These are phyloP conservation scores for Psettodes erumei DNA, from an alignment of 2,113 vertebrate genomes.

Conservation along the genomic window DNA sequence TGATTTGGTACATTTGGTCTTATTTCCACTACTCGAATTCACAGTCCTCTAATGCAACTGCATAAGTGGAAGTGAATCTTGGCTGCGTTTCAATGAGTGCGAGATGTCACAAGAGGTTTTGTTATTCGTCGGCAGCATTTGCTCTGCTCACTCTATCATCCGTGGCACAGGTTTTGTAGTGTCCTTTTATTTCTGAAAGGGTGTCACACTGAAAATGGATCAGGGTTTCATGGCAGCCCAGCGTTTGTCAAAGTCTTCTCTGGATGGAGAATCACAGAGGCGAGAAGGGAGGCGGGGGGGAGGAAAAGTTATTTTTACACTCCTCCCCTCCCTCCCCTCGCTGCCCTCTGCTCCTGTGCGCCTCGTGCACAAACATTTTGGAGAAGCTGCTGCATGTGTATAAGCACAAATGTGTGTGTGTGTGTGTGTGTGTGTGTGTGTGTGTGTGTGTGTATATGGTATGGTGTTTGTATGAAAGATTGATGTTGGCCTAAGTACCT, in stretches of 20 bases:
- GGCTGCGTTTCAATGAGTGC: slow-evolving; percentile 9
- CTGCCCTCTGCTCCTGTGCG: slow-evolving; percentile 38
- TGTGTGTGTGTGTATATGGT: slow-evolving; percentile 25
- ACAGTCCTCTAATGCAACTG: slow-evolving; percentile 14
- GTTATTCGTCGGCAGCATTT: slow-evolving; percentile 14
- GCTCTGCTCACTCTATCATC: slow-evolving; percentile 10
- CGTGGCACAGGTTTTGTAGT: slow-evolving; percentile 10
- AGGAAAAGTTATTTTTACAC: slow-evolving; percentile 72
- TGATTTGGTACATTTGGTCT: slow-evolving; percentile 21
- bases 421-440: slow-evolving; percentile 18
- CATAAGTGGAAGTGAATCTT: background rate
- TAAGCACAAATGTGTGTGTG: slow-evolving; percentile 38
- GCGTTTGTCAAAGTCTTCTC: slow-evolving; percentile 53
- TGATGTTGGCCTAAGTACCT: slow-evolving; percentile 78
- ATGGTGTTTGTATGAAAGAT: slow-evolving; percentile 73
- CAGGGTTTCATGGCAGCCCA: slow-evolving; percentile 26
- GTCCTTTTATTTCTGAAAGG: slow-evolving; percentile 28
- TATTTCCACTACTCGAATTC: slow-evolving; percentile 3
- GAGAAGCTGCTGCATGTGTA: slow-evolving; percentile 45
- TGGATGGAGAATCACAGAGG: slow-evolving; percentile 37
- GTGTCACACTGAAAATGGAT: slow-evolving; percentile 49
- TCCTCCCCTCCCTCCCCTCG: slow-evolving; percentile 35
- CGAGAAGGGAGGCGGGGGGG: slow-evolving; percentile 27
- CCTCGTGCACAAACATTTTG: slow-evolving; percentile 66
- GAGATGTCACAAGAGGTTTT: slow-evolving; percentile 15